phyloP scores from a whole-genome alignment of 2,888 invertebrate species.

The Parascotia fuliginaria region DNA sequence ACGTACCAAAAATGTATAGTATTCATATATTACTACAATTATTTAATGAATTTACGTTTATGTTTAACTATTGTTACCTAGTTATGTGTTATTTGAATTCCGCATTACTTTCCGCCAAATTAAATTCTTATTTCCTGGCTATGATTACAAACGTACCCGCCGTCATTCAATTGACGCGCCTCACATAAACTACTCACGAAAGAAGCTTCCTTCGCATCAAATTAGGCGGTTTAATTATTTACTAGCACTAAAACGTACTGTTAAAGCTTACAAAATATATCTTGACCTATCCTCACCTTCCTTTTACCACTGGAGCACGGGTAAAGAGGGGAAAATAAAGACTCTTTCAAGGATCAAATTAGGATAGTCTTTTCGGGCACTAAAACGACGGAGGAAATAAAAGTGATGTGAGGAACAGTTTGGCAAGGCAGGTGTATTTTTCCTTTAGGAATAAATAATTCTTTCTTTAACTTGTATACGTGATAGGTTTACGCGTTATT shows the following conservation, averaged over 20 bases:
- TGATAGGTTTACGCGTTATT: slow-evolving; percentile 24
- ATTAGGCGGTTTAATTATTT: slow-evolving; percentile 83
- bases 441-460: slow-evolving; percentile 64
- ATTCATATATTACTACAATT: too few species aligned
- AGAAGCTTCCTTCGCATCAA: slow-evolving; percentile 77
- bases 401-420: slow-evolving; percentile 63
- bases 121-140: slow-evolving; percentile 27
- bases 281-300: slow-evolving; percentile 61
- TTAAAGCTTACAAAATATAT: slow-evolving; percentile 62
- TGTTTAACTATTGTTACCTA: too few species aligned
- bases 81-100: slow-evolving; percentile 2
- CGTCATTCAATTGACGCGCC: slow-evolving; percentile 68
- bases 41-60: too few species aligned
- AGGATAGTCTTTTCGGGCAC: slow-evolving; percentile 65
- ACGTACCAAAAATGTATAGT: too few species aligned
- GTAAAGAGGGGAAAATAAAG: slow-evolving; percentile 47
- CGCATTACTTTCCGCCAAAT: slow-evolving; percentile 16
- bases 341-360: slow-evolving; percentile 63
- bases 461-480: slow-evolving; percentile 54
- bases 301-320: slow-evolving; percentile 39
- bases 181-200: slow-evolving; percentile 70
- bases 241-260: slow-evolving; percentile 79
- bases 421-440: slow-evolving; percentile 74
- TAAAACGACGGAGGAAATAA: slow-evolving; percentile 78
- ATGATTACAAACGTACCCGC: slow-evolving; percentile 51